Evolutionary conservation across 2,113 vertebrate genomes (phyloP), one percentile per base, ranked within the genome.

Genomic region (Silurus asotus): DNA sequence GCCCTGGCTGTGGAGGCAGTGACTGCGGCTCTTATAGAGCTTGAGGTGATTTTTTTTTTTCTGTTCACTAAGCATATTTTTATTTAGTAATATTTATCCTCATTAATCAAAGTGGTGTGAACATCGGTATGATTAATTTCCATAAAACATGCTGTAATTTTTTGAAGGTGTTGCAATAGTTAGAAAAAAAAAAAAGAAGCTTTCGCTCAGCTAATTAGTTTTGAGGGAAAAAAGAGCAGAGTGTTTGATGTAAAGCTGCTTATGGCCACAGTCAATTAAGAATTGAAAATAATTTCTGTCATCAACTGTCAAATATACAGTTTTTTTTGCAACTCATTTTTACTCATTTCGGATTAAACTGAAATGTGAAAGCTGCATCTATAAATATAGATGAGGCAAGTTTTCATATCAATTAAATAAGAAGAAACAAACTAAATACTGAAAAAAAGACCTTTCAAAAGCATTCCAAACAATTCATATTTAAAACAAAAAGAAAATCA

Each of bases 1-100:
- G 97, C 97, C 85, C 95, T 97, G 90, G 98, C 97, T 0, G 96
- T 97, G 89, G 98, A 99, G 90, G 98, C 98, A 69, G 98, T 99
- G 85, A 96, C 97, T 89, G 98, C 98, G 88, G 98, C 98, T 81
- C 94, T 99, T 89, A 95, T 98, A 92, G 98, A 99, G 94, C 95
- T 99, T 86, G 98, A 99, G 97, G 98, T 98, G 37, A 82, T 83
- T 55, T 84, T 3, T 48, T 17, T 14, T 72, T 83, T 49, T 25
- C 15, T 37, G 37, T 37, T 37, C 37, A 37, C 80, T 77, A 56
- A 58, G 48, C 87, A 5, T 77, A 49, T 67, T 62, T 78, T 51
- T 61, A 81, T 84, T 53, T 81, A 28, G 62, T 77, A 48, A 53
- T 37, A 59, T 28, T 58, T 13, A 8, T 45, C 28, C 56, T 45